Percentiles rank a stretch among this genome's conserved stretches.
Conservation (phyloP, 2,113 vertebrate species). For the Nannospalax galili region DNA sequence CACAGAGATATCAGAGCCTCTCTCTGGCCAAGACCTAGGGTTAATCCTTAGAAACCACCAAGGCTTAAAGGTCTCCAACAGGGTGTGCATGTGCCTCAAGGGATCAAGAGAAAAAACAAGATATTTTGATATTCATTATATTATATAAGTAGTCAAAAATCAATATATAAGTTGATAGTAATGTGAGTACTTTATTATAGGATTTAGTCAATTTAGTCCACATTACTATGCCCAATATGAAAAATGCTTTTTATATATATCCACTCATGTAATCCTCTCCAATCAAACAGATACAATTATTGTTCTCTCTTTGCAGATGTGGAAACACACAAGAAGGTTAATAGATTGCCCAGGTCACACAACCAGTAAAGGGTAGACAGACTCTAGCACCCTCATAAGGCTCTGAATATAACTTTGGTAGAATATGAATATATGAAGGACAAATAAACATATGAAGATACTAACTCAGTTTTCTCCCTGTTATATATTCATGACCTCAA, state of each 20-base stretch:
- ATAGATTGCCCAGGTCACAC: background rate
- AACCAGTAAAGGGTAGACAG: background rate
- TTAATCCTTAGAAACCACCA: background rate
- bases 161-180: background rate
- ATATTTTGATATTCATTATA: background rate
- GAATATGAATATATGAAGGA: background rate
- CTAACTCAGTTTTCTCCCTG: background rate
- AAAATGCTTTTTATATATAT: background rate
- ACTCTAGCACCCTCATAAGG: background rate
- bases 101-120: background rate
- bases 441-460: background rate
- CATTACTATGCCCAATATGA: background rate
- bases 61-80: background rate
- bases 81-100: background rate
- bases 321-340: background rate
- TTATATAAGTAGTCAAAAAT: conserved; percentile 3
- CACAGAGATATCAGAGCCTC: background rate
- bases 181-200: conserved; percentile 19
- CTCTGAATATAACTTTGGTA: background rate
- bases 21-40: background rate
- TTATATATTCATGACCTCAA: background rate
- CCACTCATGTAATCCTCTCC: background rate
- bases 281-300: background rate
- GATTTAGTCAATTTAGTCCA: conserved; percentile 42
- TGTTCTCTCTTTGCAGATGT: background rate